A percentile compares a stretch with the other conserved stretches of the same genome.
Evolutionary conservation across 2,113 vertebrate species (phyloP).

Genomic region (Cyphotilapia sp.): DNA sequence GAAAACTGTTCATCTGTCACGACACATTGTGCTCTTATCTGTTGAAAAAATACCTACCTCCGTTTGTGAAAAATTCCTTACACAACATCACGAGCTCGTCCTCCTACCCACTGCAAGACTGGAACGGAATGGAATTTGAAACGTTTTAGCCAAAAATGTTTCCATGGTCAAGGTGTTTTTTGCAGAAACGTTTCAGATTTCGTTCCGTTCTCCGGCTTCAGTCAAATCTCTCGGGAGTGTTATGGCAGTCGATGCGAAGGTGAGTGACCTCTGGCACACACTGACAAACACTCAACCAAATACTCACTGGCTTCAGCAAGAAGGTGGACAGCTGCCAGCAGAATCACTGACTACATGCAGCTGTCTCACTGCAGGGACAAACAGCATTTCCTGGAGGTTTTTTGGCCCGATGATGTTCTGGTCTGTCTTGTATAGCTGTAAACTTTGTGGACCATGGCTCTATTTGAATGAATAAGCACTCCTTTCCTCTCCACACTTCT

Average conservation of each 20-base stretch:
- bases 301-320: neutral
- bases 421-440: neutral
- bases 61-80: neutral
- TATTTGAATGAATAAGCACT: neutral
- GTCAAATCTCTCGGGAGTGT: constrained; percentile 9
- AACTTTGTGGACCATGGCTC: neutral
- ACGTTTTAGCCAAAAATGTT: constrained; percentile 84
- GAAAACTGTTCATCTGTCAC: neutral
- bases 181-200: constrained; percentile 85
- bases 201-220: constrained; percentile 72
- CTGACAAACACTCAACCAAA: neutral
- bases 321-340: neutral
- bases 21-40: constrained; percentile 17
- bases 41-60: neutral
- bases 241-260: constrained; percentile 26
- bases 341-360: neutral
- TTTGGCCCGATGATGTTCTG: neutral
- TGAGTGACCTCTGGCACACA: constrained; percentile 53
- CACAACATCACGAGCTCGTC: neutral
- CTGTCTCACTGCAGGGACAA: constrained; percentile 1
- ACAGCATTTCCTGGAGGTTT: constrained; percentile 14
- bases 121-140: constrained; percentile 80
- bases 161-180: constrained; percentile 80
- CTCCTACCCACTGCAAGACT: constrained; percentile 29
- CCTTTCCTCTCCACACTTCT: neutral